These are phyloP conservation scores for Malacoctenus gilli DNA, from an alignment of 2,797 vertebrate genomes.

Conservation along the genomic window DNA sequence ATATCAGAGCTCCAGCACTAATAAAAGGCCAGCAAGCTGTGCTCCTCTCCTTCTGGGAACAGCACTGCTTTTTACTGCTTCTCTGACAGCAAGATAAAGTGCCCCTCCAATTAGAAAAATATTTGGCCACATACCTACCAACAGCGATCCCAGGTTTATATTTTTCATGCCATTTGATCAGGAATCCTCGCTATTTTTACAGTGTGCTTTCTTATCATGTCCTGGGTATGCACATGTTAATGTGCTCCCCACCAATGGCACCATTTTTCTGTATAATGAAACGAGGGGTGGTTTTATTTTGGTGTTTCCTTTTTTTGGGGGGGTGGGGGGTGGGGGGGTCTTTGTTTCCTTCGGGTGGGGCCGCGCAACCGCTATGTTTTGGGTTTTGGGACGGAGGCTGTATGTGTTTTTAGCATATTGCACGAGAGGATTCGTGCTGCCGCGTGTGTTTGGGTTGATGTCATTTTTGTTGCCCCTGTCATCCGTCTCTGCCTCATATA, in stretches of 20 bases:
- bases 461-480: slow-evolving; percentile 73
- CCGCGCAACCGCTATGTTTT: slow-evolving; percentile 49
- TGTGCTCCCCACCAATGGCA: slow-evolving; percentile 40
- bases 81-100: slow-evolving; percentile 88
- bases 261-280: slow-evolving; percentile 65
- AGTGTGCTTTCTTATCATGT: slow-evolving; percentile 65
- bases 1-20: slow-evolving; percentile 82
- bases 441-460: slow-evolving; percentile 71
- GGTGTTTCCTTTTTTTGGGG: slow-evolving; percentile 37
- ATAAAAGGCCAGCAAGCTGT: slow-evolving; percentile 84
- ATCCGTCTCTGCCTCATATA: slow-evolving; percentile 67
- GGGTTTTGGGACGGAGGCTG: slow-evolving; percentile 39
- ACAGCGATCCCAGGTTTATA: slow-evolving; percentile 70
- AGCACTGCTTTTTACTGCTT: slow-evolving; percentile 80
- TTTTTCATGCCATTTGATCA: slow-evolving; percentile 77
- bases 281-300: slow-evolving; percentile 60
- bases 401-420: slow-evolving; percentile 68
- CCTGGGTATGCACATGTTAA: slow-evolving; percentile 65
- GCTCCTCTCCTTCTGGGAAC: slow-evolving; percentile 83
- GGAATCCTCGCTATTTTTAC: slow-evolving; percentile 71
- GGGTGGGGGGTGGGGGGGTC: slow-evolving; percentile 45
- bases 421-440: slow-evolving; percentile 63
- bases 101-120: slow-evolving; percentile 88
- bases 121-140: slow-evolving; percentile 84
- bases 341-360: slow-evolving; percentile 44